Evolutionary conservation across 2,113 vertebrate species (phyloP).

Genomic region (Tympanuchus pallidicinctus): DNA sequence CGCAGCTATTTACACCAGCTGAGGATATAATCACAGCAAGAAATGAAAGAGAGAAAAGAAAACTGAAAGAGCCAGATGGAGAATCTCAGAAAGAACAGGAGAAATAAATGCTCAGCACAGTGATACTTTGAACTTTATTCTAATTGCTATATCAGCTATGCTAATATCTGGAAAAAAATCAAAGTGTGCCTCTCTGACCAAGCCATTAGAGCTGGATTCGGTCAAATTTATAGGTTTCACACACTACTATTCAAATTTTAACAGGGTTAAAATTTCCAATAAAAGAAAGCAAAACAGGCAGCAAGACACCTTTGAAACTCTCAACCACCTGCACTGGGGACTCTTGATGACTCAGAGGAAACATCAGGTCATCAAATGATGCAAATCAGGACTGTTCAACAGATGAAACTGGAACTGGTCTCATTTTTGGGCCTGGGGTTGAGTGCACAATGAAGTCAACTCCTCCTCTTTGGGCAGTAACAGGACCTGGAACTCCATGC

Average conservation of each 20-base stretch:
- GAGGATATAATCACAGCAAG: background rate
- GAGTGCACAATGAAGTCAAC: fast-evolving
- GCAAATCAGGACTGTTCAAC: background rate
- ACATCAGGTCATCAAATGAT: background rate
- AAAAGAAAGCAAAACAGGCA: background rate
- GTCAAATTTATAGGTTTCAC: background rate
- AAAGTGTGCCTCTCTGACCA: background rate
- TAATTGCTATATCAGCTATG: background rate
- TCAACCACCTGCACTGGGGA: background rate
- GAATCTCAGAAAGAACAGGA: background rate
- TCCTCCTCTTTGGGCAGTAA: background rate
- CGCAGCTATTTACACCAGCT: background rate
- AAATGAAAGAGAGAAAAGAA: background rate
- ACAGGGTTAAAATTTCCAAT: background rate
- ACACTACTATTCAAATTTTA: background rate
- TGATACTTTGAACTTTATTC: background rate
- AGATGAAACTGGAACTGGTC: background rate
- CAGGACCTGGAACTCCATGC: background rate
- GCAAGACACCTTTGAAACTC: background rate
- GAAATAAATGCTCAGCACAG: background rate
- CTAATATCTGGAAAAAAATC: background rate
- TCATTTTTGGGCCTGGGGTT: background rate
- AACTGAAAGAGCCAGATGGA: background rate
- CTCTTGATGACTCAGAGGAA: background rate
- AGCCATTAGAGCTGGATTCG: background rate